Percentiles rank a stretch among this genome's conserved stretches.
phyloP scores from a whole-genome alignment of 35 echinoderm and acorn worm species.

The Heliocidaris tuberculata region DNA sequence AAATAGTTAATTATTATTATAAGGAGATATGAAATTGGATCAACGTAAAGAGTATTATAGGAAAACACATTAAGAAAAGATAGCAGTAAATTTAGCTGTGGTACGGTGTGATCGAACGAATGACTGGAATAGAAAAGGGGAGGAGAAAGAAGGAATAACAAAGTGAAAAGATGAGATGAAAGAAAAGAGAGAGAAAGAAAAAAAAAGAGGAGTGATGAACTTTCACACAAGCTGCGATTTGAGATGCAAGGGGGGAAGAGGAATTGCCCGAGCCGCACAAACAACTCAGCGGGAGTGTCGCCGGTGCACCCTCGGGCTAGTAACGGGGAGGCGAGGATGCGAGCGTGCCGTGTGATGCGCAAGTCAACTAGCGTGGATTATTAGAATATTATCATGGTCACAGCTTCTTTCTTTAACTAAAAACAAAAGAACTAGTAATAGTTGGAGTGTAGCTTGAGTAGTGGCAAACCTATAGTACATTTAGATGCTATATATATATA shows the following conservation, averaged over 20 bases:
- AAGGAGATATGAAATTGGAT: too few relatives aligned
- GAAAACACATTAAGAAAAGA: too few relatives aligned
- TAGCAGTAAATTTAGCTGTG: too few relatives aligned
- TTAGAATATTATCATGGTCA: background rate
- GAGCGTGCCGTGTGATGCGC: background rate
- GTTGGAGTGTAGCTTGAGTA: too few relatives aligned
- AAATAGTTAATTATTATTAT: too few relatives aligned
- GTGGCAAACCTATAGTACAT: too few relatives aligned
- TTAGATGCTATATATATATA: too few relatives aligned
- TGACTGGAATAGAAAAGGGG: background rate
- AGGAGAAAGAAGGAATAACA: background rate
- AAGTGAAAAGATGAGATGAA: background rate
- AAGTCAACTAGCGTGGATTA: background rate
- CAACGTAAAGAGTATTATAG: too few relatives aligned
- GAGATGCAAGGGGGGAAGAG: background rate
- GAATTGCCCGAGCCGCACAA: slow-evolving; percentile 14
- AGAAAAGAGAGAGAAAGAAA: background rate
- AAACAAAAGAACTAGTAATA: too few relatives aligned
- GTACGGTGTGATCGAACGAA: background rate
- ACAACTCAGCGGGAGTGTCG: slow-evolving; percentile 48
- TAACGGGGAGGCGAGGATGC: background rate
- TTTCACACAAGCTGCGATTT: slow-evolving; percentile 7
- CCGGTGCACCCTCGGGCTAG: slow-evolving; percentile 21
- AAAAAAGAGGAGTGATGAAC: background rate
- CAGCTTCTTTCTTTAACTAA: too few relatives aligned